Percentiles rank a stretch among this genome's conserved stretches.
Evolutionary conservation across 2,797 vertebrate genomes (phyloP).

Genomic region (Selene dorsalis): DNA sequence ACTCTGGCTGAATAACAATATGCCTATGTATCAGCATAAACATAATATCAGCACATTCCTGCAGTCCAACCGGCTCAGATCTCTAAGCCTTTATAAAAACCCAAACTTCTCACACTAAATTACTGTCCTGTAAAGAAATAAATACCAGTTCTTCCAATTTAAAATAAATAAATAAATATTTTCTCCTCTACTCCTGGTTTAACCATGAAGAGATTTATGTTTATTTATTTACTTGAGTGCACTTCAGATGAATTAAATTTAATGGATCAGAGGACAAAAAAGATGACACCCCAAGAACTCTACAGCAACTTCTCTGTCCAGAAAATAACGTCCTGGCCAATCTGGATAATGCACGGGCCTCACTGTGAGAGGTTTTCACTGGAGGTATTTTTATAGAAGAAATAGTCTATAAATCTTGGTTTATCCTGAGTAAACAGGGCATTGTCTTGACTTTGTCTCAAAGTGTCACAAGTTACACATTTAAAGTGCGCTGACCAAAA

Average conservation of each 20-base stretch:
- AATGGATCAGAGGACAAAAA: not conserved
- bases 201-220: not conserved
- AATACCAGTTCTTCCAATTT: not conserved
- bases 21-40: constrained; percentile 24
- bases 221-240: not conserved
- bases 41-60: constrained; percentile 26
- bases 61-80: not conserved
- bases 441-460: constrained; percentile 2
- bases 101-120: not conserved
- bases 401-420: not conserved
- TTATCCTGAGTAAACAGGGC: constrained; percentile 4
- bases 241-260: not conserved
- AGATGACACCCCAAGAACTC: not conserved
- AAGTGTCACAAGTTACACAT: not conserved
- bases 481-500: not conserved
- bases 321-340: not conserved
- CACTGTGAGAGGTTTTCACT: not conserved
- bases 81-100: constrained; percentile 4
- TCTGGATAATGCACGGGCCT: not conserved
- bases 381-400: not conserved
- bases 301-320: not conserved
- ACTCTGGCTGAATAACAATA: constrained; percentile 17
- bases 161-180: not conserved
- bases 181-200: not conserved
- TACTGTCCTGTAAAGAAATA: not conserved